Evolutionary conservation across 2,888 invertebrate genomes (phyloP), one percentile per base, ranked within the genome.

Genomic region (Acanthococcus lagerstroemiae): DNA sequence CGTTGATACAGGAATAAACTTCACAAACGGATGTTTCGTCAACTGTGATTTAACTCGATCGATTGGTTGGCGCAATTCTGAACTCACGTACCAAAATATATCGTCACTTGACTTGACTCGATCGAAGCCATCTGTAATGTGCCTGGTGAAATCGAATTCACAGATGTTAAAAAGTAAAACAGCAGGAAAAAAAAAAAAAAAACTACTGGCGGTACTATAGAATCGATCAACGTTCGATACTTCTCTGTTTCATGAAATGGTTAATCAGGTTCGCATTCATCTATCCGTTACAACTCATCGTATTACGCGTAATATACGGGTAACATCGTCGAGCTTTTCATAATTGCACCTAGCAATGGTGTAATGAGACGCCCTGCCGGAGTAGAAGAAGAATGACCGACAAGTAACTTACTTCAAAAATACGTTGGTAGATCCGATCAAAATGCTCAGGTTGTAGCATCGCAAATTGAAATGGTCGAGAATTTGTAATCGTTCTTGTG

Each of bases 121-220:
- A 48, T 60, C 48, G 4, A 60, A 26, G 3, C 60, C 48, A n/a
- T 48, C 45, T 1, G 21, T n/a, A 15, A 60, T 48, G 22, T 60
- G 48, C 27, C 60, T 60, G 21, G 27, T n/a, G 48, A 58, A 24
- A n/a, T 6, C 6, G 22, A 25, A 46, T n/a, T n/a, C n/a, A n/a
- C n/a, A n/a, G n/a, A n/a, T n/a, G n/a, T n/a, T n/a, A n/a, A n/a
- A n/a, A n/a, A n/a, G n/a, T n/a, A n/a, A n/a, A n/a, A n/a, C n/a
- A n/a, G n/a, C n/a, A n/a, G n/a, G n/a, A n/a, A n/a, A n/a, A n/a
- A n/a, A n/a, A n/a, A n/a, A n/a, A n/a, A n/a, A n/a, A n/a, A n/a
- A n/a, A n/a, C n/a, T n/a, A n/a, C n/a, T n/a, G n/a, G n/a, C n/a
- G n/a, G n/a, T n/a, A n/a, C n/a, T n/a, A n/a, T n/a, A n/a, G n/a